Percentiles rank a stretch among this genome's conserved stretches.
These are phyloP conservation scores for Theropithecus gelada DNA, from an alignment of 2,113 vertebrate species.

Conservation along the genomic window DNA sequence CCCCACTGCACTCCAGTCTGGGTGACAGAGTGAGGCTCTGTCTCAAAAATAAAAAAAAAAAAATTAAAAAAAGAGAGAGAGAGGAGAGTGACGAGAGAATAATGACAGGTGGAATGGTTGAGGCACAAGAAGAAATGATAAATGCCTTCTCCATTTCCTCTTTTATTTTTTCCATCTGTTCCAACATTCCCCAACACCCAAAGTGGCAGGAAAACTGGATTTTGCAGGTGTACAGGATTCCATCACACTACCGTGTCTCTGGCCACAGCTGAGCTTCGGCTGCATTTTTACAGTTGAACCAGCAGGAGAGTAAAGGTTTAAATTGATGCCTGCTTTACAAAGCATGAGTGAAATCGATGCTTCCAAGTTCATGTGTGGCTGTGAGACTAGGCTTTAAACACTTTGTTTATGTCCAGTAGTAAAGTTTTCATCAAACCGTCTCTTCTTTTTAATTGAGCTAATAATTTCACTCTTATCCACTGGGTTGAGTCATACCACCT, in stretches of 20 bases:
- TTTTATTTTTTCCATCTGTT: background rate
- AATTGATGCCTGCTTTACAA: constrained; percentile 26
- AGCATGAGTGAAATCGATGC: constrained; percentile 43
- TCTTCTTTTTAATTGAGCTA: constrained; percentile 77
- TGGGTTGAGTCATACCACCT: background rate
- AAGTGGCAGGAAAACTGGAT: background rate
- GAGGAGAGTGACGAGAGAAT: background rate
- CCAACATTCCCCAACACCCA: background rate
- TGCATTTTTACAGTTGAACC: background rate
- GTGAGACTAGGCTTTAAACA: constrained; percentile 47
- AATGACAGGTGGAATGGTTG: background rate
- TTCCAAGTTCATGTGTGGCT: background rate
- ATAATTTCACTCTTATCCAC: constrained; percentile 73
- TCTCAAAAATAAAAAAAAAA: too few relatives aligned
- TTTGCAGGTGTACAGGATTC: background rate
- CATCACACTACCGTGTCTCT: background rate
- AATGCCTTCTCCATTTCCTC: background rate
- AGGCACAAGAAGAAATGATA: background rate
- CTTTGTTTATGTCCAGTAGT: constrained; percentile 69
- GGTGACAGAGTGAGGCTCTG: too few relatives aligned
- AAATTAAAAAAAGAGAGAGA: too few relatives aligned
- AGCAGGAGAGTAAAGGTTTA: background rate
- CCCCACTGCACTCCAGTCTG: too few relatives aligned
- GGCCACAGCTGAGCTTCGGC: background rate
- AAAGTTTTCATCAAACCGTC: constrained; percentile 62